Percentiles rank a stretch among this genome's conserved stretches.
These are phyloP conservation scores for Chrysodeixis includens DNA, from an alignment of 2,888 invertebrate species.

Conservation along the genomic window DNA sequence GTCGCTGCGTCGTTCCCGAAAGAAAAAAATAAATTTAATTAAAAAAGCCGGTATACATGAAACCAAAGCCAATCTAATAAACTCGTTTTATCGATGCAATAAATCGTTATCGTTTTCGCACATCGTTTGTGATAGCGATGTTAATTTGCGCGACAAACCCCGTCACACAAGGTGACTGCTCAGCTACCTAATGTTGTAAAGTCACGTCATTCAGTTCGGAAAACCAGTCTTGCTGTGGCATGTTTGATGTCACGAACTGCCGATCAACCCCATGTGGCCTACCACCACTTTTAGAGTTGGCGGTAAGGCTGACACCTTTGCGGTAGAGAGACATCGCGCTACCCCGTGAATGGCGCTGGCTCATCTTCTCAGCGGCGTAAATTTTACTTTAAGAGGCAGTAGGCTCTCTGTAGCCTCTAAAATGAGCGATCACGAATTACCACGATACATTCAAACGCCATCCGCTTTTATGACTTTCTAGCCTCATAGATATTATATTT, in stretches of 20 bases:
- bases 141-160: constrained; percentile 52
- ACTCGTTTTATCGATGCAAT: constrained; percentile 44
- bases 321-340: too few relatives aligned
- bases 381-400: too few relatives aligned
- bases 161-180: constrained; percentile 38
- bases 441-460: constrained; percentile 7
- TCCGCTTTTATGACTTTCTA: constrained; percentile 9
- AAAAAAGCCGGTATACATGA: not conserved
- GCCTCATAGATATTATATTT: not conserved
- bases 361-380: too few relatives aligned
- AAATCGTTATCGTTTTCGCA: constrained; percentile 42
- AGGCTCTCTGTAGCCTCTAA: constrained; percentile 16
- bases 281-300: too few relatives aligned
- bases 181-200: constrained; percentile 50
- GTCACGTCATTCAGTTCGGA: constrained; percentile 61
- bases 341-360: too few relatives aligned
- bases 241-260: constrained; percentile 34
- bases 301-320: too few relatives aligned
- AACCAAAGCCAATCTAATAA: constrained; percentile 6
- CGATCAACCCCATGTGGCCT: too few relatives aligned
- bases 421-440: constrained; percentile 22
- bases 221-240: constrained; percentile 26
- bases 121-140: constrained; percentile 45
- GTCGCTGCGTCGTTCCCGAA: too few relatives aligned
- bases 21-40: not conserved